Evolutionary conservation across 1,140 invertebrate genomes (phyloP).

Genomic region (Ganaspis sp.): DNA sequence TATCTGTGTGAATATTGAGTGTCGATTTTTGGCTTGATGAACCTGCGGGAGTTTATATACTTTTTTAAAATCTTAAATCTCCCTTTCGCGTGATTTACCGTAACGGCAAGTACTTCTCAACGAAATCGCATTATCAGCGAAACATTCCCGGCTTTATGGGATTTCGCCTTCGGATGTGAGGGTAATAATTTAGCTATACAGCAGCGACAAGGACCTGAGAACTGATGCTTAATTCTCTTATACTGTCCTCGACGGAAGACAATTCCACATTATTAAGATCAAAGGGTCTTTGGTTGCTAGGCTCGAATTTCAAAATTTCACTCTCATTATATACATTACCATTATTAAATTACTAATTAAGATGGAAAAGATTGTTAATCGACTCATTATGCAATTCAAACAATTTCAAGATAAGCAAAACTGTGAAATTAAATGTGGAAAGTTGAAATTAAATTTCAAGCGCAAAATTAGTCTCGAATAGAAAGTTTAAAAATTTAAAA

Average conservation of each 20-base stretch:
- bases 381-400: not conserved
- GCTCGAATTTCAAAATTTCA: not conserved
- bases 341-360: conserved; percentile 1
- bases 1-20: not conserved
- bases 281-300: conserved; percentile 47
- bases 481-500: too few species aligned
- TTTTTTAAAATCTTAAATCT: not conserved
- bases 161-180: conserved; percentile 38
- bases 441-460: too few species aligned
- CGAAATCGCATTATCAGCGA: conserved; percentile 59
- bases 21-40: not conserved
- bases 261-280: conserved; percentile 59
- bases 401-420: too few species aligned
- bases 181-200: conserved; percentile 54
- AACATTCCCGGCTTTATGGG: conserved; percentile 51
- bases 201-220: not conserved
- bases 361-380: not conserved
- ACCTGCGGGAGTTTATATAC: not conserved
- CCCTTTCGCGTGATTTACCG: conserved; percentile 30
- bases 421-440: too few species aligned
- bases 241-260: conserved; percentile 45
- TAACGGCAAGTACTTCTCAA: conserved; percentile 48
- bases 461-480: too few species aligned
- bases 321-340: not conserved
- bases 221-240: conserved; percentile 53